Evolutionary conservation across 1,140 invertebrate species (phyloP).

Genomic region (Camponotus pennsylvanicus): DNA sequence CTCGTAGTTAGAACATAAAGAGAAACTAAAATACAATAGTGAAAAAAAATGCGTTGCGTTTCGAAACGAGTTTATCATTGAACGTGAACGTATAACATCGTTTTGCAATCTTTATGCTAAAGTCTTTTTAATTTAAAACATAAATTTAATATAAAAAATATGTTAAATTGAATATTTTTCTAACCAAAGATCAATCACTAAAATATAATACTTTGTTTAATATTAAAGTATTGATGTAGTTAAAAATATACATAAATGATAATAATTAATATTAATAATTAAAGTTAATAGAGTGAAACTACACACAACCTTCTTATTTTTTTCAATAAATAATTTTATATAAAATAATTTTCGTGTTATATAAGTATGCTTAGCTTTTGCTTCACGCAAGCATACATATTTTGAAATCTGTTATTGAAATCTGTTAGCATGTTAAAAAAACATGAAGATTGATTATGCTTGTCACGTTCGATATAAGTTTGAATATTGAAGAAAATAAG

Average conservation of each 20-base stretch:
- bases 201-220: not conserved
- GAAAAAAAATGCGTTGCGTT: slow-evolving; percentile 5
- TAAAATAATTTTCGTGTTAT: not conserved
- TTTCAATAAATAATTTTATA: too few species aligned
- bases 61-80: slow-evolving; percentile 10
- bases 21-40: not conserved
- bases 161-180: slow-evolving; percentile 26
- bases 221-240: not conserved
- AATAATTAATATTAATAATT: not conserved
- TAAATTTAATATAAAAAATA: not conserved
- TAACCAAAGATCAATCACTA: not conserved
- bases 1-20: not conserved
- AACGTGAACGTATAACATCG: slow-evolving; percentile 2
- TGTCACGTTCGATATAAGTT: too few species aligned
- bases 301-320: too few species aligned
- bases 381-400: too few species aligned
- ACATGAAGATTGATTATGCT: too few species aligned
- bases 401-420: too few species aligned
- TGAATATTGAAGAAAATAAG: too few species aligned
- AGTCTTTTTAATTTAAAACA: slow-evolving; percentile 16
- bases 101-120: not conserved
- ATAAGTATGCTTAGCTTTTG: too few species aligned
- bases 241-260: not conserved
- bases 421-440: too few species aligned
- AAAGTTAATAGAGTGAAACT: not conserved